Evolutionary conservation across 2,113 vertebrate genomes (phyloP), one percentile per base, ranked within the genome.

Genomic region (Chamaea fasciata): DNA sequence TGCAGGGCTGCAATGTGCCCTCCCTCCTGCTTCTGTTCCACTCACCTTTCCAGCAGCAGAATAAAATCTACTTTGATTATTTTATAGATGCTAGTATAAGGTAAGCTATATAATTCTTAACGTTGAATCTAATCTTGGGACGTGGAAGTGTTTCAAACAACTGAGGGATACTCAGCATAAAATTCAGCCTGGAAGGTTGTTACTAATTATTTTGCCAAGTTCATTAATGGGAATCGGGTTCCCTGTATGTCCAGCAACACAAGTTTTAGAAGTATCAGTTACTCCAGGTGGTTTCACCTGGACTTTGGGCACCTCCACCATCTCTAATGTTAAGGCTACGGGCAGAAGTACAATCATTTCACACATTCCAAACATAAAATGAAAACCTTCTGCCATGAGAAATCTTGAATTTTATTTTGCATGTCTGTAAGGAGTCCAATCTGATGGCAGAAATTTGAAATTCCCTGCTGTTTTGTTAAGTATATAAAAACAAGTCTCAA

Each of bases 401-500:
- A 83, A 70, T 28, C 37, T 50, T 70, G 10, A 65, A 50, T 83
- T 88, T 83, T 91, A 44, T 52, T 88, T 46, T 81, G 30, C 3
- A 8, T 55, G 7, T 55, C 75, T 75, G 88, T 59, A 80, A 70
- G 47, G 44, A 63, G 33, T 83, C 71, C 83, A 70, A 74, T 86
- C 92, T 86, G 60, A 86, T 74, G 33, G 63, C 42, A 87, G 91
- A 93, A 92, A 88, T 77, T n/a, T 74, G 49, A 83, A 96, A 95
- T 78, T 77, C 87, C 82, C 64, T 46, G 24, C 56, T 77, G 75
- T 59, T 96, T 90, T 47, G 46, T 70, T 96, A 86, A 91, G 41
- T 49, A 16, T 39, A 74, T 70, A 42, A 60, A 93, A 93, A 83
- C n/a, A 86, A 86, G 55, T 46, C 76, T 82, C 53, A 76, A 74